Percentiles rank a stretch among this genome's conserved stretches.
These are phyloP conservation scores for Enteromius anoplus DNA, from an alignment of 2,797 vertebrate species.

Conservation along the genomic window DNA sequence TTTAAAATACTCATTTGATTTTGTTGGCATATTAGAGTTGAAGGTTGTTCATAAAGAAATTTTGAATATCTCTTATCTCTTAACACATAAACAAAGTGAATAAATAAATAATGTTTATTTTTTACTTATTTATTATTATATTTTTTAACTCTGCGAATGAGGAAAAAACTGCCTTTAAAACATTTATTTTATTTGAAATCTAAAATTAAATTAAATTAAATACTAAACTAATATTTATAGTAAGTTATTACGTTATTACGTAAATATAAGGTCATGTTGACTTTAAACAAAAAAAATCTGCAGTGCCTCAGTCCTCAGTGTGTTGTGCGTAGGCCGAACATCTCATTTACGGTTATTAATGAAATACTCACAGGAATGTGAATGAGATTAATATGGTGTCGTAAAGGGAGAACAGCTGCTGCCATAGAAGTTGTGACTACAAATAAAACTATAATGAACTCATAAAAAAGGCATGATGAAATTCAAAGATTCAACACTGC, in stretches of 20 bases:
- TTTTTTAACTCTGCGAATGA: no score
- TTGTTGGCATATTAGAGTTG: no score
- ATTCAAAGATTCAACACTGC: slow-evolving; percentile 14
- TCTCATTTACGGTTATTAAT: slow-evolving; percentile 41
- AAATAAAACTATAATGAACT: slow-evolving; percentile 38
- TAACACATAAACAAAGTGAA: no score
- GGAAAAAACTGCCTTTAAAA: no score
- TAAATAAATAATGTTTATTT: no score
- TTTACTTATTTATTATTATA: no score
- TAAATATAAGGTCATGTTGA: slow-evolving; percentile 21
- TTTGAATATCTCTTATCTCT: no score
- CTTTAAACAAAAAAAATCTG: slow-evolving; percentile 21
- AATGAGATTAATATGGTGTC: slow-evolving; percentile 36
- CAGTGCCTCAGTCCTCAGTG: slow-evolving; percentile 3
- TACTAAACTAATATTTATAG: no score
- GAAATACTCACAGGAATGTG: slow-evolving; percentile 43
- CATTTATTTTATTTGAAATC: no score
- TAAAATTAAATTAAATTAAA: no score
- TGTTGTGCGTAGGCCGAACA: slow-evolving; percentile 9
- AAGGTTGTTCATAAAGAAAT: no score
- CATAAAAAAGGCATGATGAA: slow-evolving; percentile 30
- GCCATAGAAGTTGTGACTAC: slow-evolving; percentile 36
- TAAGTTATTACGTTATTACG: not conserved
- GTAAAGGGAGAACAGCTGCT: slow-evolving; percentile 44
- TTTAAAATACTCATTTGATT: no score